A percentile compares a stretch with the other conserved stretches of the same genome.
These are phyloP conservation scores for Pipa parva DNA, from an alignment of 2,113 vertebrate species.

Conservation along the genomic window DNA sequence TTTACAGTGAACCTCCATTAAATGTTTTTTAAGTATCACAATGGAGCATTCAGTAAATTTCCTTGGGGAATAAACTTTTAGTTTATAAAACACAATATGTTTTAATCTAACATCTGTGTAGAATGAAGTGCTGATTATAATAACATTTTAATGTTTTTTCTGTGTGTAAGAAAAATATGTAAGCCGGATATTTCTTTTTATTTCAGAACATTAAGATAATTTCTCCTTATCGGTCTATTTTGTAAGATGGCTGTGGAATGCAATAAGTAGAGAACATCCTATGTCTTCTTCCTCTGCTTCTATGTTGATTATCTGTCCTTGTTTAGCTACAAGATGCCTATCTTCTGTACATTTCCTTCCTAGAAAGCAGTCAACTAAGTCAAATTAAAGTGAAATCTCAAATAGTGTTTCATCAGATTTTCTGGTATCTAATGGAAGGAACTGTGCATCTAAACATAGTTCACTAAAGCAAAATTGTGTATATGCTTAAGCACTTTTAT, in stretches of 20 bases:
- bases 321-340: conserved; percentile 1
- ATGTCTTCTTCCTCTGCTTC: background rate
- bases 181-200: too few relatives aligned
- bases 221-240: too few relatives aligned
- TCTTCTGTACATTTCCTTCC: conserved; percentile 29
- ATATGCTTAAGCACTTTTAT: background rate
- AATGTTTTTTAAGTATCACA: too few relatives aligned
- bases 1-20: too few relatives aligned
- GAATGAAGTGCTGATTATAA: too few relatives aligned
- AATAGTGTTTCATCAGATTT: background rate
- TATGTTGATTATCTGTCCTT: conserved; percentile 7
- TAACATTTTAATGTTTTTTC: too few relatives aligned
- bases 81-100: too few relatives aligned
- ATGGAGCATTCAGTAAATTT: too few relatives aligned
- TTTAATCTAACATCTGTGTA: too few relatives aligned
- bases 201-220: too few relatives aligned
- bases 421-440: background rate
- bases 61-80: too few relatives aligned
- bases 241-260: background rate
- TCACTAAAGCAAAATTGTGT: conserved; percentile 20
- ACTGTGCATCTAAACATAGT: conserved; percentile 3
- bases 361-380: conserved; percentile 4
- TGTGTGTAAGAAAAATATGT: too few relatives aligned
- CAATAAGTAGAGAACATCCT: background rate
- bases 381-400: background rate